Conservation (phyloP, 2,888 invertebrate species). For the Zygogramma bicolorata region DNA sequence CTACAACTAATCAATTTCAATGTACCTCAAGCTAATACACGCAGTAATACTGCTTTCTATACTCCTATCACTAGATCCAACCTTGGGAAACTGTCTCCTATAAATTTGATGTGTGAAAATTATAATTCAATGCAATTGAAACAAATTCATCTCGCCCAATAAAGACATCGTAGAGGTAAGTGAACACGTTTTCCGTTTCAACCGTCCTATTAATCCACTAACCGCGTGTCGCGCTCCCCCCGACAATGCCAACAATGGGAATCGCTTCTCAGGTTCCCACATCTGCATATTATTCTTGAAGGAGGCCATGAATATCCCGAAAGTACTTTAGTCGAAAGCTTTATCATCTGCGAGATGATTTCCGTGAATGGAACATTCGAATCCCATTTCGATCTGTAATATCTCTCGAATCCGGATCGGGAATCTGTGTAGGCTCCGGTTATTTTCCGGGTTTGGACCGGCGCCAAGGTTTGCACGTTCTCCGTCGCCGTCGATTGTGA, state of each 20-base stretch:
- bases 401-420: slow-evolving; percentile 41
- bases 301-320: slow-evolving; percentile 43
- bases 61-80: too few relatives aligned
- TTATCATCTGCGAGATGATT: slow-evolving; percentile 48
- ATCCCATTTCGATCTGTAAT: slow-evolving; percentile 48
- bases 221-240: neutral
- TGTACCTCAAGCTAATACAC: too few relatives aligned
- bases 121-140: too few relatives aligned
- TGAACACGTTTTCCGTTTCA: neutral
- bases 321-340: slow-evolving; percentile 49
- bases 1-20: too few relatives aligned
- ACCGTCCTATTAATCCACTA: neutral
- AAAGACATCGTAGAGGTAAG: neutral
- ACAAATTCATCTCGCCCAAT: neutral
- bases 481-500: neutral
- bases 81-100: too few relatives aligned
- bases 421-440: slow-evolving; percentile 31
- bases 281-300: slow-evolving; percentile 41
- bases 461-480: slow-evolving; percentile 8
- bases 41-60: too few relatives aligned
- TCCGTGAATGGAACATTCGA: slow-evolving; percentile 50
- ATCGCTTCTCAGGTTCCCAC: slow-evolving; percentile 13
- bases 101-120: too few relatives aligned
- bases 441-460: slow-evolving; percentile 17
- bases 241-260: slow-evolving; percentile 24